Base-by-base conservation (phyloP, 2,113 vertebrate genomes). In the Pao palembangensis region DNA sequence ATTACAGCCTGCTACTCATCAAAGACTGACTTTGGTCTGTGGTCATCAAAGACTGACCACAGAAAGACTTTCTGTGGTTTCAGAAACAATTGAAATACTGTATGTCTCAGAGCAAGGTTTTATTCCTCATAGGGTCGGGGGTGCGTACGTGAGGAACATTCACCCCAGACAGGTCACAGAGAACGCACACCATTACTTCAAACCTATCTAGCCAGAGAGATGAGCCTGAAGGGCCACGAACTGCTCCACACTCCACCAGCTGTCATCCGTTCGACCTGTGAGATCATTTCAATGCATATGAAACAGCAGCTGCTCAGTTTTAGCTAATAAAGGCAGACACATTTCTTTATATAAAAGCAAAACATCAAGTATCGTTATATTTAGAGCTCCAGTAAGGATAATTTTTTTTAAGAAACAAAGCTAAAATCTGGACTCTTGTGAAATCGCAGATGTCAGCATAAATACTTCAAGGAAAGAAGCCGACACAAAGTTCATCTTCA, bases 21-120 rank as follows among this genome's bases (percentile, higher is more conserved):
- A n/a, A n/a, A n/a, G n/a, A n/a, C n/a, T n/a, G n/a, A n/a, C n/a
- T n/a, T n/a, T n/a, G n/a, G n/a, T n/a, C n/a, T n/a, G n/a, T n/a
- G n/a, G n/a, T n/a, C 25, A 19, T 14, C 43, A 53, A 16, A 57
- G 51, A 67, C n/a, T 42, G 50, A 43, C 47, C n/a, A n/a, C n/a
- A n/a, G n/a, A n/a, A n/a, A n/a, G n/a, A n/a, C n/a, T n/a, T n/a
- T n/a, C n/a, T n/a, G 5, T 59, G 17, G 38, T 43, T 54, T 43
- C 54, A n/a, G 31, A 31, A 31, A 19, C 0, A 5, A 10, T 28
- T 6, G 7, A 53, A 23, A 38, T 38, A 11, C 50, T 19, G 11
- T 38, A 11, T 38, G 10, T 38, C 8, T 38, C 34, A 38, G 34
- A 38, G 1, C 11, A 8, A 38, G 34, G 8, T 38, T 12, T 3